Percentiles rank a stretch among this genome's conserved stretches.
Evolutionary conservation across 2,797 vertebrate species (phyloP).

Genomic region (Clarias fuscus): DNA sequence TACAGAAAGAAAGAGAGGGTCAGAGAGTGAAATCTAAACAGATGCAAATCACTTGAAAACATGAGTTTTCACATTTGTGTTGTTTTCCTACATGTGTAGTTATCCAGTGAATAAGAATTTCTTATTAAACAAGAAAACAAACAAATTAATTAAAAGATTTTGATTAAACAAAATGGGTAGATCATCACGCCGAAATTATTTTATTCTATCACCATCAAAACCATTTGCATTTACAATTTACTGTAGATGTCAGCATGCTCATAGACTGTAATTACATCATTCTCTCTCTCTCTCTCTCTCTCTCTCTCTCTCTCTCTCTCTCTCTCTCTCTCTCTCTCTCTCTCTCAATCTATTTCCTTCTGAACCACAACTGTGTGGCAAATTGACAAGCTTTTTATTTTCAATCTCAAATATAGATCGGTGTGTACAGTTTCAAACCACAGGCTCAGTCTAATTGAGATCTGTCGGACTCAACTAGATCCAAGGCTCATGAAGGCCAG

Average conservation of each 20-base stretch:
- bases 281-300: slow-evolving; percentile 12
- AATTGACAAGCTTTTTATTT: slow-evolving; percentile 58
- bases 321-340: slow-evolving; percentile 13
- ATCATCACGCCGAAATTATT: background rate
- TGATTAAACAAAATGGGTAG: background rate
- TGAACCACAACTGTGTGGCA: slow-evolving; percentile 43
- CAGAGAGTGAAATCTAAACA: background rate
- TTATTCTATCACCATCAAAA: slow-evolving; percentile 20
- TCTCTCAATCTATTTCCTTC: slow-evolving; percentile 19
- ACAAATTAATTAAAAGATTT: no score
- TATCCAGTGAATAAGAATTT: background rate
- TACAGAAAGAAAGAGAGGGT: background rate
- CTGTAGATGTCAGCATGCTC: slow-evolving; percentile 25
- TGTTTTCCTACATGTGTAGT: background rate
- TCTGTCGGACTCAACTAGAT: slow-evolving; percentile 17
- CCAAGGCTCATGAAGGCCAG: background rate
- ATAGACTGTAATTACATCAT: slow-evolving; percentile 32
- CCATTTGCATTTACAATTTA: slow-evolving; percentile 23
- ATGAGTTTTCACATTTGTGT: no score
- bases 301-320: background rate
- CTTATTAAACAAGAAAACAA: background rate
- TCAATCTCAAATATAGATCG: slow-evolving; percentile 54
- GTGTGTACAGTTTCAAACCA: slow-evolving; percentile 45
- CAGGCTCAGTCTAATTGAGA: slow-evolving; percentile 22
- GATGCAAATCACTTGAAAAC: background rate